phyloP scores from a whole-genome alignment of 2,113 vertebrate species.

The Pogonocichla stellata region DNA sequence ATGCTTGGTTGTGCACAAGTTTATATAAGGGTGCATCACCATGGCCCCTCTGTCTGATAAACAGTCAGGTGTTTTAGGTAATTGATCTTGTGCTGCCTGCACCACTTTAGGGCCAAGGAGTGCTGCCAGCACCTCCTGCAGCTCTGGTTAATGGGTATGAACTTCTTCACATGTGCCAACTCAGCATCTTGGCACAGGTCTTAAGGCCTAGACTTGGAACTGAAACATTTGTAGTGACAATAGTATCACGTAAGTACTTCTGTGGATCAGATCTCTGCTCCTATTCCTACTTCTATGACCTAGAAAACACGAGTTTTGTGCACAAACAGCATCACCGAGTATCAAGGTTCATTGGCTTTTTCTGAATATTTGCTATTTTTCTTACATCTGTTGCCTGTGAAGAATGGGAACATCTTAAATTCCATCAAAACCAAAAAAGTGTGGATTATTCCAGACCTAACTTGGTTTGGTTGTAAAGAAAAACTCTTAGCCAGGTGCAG shows the following conservation, averaged over 20 bases:
- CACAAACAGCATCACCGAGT: not conserved
- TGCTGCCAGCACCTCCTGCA: not conserved
- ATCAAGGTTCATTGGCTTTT: not conserved
- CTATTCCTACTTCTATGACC: not conserved
- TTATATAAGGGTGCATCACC: rapidly evolving
- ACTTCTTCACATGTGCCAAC: not conserved
- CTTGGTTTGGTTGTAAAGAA: not conserved
- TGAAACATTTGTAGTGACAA: not conserved
- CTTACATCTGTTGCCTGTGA: not conserved
- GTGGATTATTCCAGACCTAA: not conserved
- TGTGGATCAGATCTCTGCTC: not conserved
- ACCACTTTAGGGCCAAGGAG: not conserved
- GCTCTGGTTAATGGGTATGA: not conserved
- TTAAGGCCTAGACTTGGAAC: not conserved
- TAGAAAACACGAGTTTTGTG: not conserved
- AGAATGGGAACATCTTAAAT: not conserved
- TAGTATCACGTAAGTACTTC: not conserved
- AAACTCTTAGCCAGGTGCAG: rapidly evolving
- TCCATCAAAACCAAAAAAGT: not conserved
- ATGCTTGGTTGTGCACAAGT: not conserved
- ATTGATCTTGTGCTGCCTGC: not conserved
- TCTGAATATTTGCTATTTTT: not conserved
- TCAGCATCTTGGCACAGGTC: not conserved
- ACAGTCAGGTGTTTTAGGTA: rapidly evolving
- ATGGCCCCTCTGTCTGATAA: not conserved